phyloP scores from a whole-genome alignment of 2,888 invertebrate genomes.

The Agriopis marginaria region DNA sequence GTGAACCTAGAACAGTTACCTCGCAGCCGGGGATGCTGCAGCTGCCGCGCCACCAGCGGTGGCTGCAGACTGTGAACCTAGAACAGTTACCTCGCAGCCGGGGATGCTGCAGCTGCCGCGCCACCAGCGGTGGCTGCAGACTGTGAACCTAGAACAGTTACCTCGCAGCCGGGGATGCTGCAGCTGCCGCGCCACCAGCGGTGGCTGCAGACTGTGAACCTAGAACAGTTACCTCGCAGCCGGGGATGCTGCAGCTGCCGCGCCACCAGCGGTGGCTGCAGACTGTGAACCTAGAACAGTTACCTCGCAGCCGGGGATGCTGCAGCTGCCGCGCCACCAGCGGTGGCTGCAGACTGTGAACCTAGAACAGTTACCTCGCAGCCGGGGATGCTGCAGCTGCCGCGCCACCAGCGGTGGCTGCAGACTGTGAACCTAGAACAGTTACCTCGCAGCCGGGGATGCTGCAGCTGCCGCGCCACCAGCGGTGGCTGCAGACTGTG shows the following conservation, averaged over 20 bases:
- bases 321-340: constrained; percentile 96
- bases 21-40: no score
- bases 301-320: constrained; percentile 95
- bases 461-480: constrained; percentile 96
- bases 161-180: no score
- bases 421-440: constrained; percentile 87
- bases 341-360: constrained; percentile 95
- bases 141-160: no score
- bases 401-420: constrained; percentile 97
- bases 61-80: no score
- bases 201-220: no score
- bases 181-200: no score
- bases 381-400: constrained; percentile 94
- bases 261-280: constrained; percentile 98
- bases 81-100: no score
- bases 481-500: constrained; percentile 95
- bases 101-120: no score
- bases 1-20: no score
- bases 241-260: constrained; percentile 93
- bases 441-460: constrained; percentile 94
- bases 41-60: no score
- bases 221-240: constrained; percentile 94
- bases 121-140: no score
- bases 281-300: constrained; percentile 80
- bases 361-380: constrained; percentile 89